Evolutionary conservation across 1,140 invertebrate species (phyloP), one percentile per base, ranked within the genome.

Genomic region (Linepithema humile): DNA sequence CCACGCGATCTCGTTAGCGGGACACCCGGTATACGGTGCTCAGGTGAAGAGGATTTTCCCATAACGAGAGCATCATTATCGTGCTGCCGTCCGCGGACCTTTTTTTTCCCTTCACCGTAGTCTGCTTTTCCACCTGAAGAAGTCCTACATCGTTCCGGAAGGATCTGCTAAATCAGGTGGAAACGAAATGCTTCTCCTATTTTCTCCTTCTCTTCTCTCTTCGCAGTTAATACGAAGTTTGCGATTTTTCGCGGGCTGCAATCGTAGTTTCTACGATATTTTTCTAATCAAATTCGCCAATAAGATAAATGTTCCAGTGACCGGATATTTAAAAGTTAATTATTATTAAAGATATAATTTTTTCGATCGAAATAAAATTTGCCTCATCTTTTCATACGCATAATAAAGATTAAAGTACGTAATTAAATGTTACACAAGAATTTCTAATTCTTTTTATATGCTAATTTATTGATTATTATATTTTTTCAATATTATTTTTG

Each of bases 51-150:
- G 32, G 32, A 69, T 80, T 69, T 50, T 80, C 12, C n/a, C 38
- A 26, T 74, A 73, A 83, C 48, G 50, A 73, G 67, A 62, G 40
- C 59, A 48, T 85, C 60, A 83, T 82, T 73, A 85, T 73, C 77
- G 48, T 77, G 45, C 35, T 23, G 57, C 74, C 43, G n/a, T 78
- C n/a, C 45, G 53, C 53, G 29, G 3, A 57, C 12, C 43, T 50
- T 50, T 67, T 72, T 48, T 53, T 60, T 48, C 7, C n/a, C 23
- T 38, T 70, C 12, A 4, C 26, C 29, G 26, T 35, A 26, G 50
- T 50, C 50, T 77, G 32, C 20, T 85, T 53, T 53, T 26, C 20
- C 26, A 62, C 10, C 10, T 17, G 82, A 53, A 64, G 20, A 69
- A 55, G 43, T 43, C 48, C 64, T 38, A 17, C 23, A 20, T 3